These are phyloP conservation scores for Eurypyga helias DNA, from an alignment of 2,113 vertebrate genomes.

Conservation along the genomic window DNA sequence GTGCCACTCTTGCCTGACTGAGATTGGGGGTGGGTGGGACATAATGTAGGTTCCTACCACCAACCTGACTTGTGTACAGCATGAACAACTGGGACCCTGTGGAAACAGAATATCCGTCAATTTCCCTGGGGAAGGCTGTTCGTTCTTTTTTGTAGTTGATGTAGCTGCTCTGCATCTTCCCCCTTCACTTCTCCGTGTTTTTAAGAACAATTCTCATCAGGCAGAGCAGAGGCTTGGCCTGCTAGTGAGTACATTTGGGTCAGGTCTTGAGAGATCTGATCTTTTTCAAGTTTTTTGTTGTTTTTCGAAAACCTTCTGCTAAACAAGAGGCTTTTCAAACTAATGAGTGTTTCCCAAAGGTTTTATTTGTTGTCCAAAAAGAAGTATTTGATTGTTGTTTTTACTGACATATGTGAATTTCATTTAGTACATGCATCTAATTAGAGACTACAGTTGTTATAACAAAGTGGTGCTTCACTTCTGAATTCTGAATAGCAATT, in stretches of 20 bases:
- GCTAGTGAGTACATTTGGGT: neutral
- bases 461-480: neutral
- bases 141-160: neutral
- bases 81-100: neutral
- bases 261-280: neutral
- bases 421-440: neutral
- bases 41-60: neutral
- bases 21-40: neutral
- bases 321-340: neutral
- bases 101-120: neutral
- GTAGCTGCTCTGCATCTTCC: neutral
- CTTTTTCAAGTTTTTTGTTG: neutral
- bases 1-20: neutral
- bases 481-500: neutral
- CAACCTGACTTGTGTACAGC: neutral
- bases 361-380: conserved; percentile 11
- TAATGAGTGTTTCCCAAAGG: neutral
- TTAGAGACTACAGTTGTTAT: neutral
- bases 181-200: neutral
- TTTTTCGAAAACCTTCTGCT: neutral
- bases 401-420: neutral
- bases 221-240: neutral
- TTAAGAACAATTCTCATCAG: neutral
- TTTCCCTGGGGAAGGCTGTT: neutral
- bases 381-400: neutral